Evolutionary conservation across 2,113 vertebrate species (phyloP), one percentile per base, ranked within the genome.

Genomic region (Boulengeromyrus knoepffleri): DNA sequence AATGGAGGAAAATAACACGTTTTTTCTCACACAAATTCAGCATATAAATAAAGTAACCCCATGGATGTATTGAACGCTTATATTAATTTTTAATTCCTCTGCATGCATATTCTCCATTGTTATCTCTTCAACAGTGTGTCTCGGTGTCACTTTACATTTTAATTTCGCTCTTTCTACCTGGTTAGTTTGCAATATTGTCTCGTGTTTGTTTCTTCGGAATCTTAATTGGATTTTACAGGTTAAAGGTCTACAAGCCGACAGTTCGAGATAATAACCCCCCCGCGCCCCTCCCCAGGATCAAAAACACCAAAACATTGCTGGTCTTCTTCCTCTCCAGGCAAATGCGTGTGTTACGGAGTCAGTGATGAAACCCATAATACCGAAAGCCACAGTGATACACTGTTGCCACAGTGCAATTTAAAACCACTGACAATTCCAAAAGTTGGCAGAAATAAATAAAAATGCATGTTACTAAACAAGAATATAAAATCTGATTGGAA

Each of bases 161-260:
- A 90, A 92, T 94, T 93, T 92, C 92, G 45, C 90, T 90, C 91
- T 92, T 93, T 92, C 91, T 90, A 91, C 88, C 89, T 93, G 92
- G 94, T 92, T 94, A 93, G 93, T 92, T 93, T 91, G 90, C 91
- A 91, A 93, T 92, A 92, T 90, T 92, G 93, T 91, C n/a, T 89
- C 27, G 46, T 88, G 90, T 93, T 92, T 92, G 90, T 93, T 93
- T 92, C 92, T 91, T 91, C 87, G 74, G 92, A 88, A 92, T 92
- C 77, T 93, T 94, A 94, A 94, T 94, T 93, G 90, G 92, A 94
- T 94, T 94, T 93, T 90, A 91, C 93, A 93, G 93, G 93, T 95
- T 93, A 92, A 90, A 94, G 93, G 93, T 92, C 90, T 89, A 92
- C 89, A 92, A 83, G 91, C 91, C 90, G 92, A 95, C 91, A 94